Percentiles rank a stretch among this genome's conserved stretches.
Conservation (phyloP, 2,113 vertebrate genomes). For the Neoarius graeffei region DNA sequence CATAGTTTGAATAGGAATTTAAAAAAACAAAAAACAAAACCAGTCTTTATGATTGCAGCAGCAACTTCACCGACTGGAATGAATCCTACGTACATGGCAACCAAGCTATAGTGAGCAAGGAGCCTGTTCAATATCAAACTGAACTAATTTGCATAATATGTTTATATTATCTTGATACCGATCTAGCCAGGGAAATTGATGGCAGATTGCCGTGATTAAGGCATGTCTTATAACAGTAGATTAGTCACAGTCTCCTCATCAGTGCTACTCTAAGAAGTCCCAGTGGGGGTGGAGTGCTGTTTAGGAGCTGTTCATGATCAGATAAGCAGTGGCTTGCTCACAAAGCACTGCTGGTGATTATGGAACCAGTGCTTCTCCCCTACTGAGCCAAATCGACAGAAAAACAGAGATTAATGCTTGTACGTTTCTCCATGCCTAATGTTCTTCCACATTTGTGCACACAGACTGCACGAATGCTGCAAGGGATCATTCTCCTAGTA, state of each 20-base stretch:
- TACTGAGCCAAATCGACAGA: constrained; percentile 16
- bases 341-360: constrained; percentile 26
- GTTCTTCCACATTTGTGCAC: neutral
- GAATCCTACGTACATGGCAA: neutral
- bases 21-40: neutral
- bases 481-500: neutral
- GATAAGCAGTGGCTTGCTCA: constrained; percentile 7
- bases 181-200: constrained; percentile 1
- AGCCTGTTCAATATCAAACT: neutral
- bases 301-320: constrained; percentile 13
- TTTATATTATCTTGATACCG: neutral
- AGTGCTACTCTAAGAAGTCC: constrained; percentile 5
- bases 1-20: neutral
- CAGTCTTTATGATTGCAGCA: neutral
- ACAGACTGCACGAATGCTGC: neutral
- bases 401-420: constrained; percentile 15
- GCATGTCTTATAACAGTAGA: constrained; percentile 21
- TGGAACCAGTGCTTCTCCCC: constrained; percentile 11
- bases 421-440: constrained; percentile 8
- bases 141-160: neutral
- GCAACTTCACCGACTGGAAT: neutral
- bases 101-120: neutral
- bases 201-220: constrained; percentile 13
- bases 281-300: constrained; percentile 20
- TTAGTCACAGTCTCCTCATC: constrained; percentile 18